phyloP scores from a whole-genome alignment of 2,888 invertebrate species.

The Hyalella azteca region DNA sequence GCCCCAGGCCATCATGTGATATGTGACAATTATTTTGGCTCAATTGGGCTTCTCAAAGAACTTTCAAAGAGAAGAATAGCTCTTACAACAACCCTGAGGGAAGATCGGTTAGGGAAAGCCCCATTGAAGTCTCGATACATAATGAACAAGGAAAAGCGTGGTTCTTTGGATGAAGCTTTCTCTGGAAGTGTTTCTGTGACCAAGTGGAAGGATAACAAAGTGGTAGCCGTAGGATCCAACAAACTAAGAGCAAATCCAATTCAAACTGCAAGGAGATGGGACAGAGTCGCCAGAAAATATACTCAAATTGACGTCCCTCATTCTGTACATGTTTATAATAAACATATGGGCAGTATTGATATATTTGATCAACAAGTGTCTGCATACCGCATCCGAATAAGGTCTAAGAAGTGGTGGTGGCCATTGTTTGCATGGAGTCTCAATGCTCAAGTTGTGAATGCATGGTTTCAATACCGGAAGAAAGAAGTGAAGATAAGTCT shows the following conservation, averaged over 20 bases:
- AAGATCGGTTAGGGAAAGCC: neutral
- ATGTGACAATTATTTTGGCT: neutral
- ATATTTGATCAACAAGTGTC: slow-evolving; percentile 7
- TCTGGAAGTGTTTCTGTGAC: neutral
- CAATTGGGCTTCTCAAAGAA: neutral
- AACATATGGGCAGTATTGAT: neutral
- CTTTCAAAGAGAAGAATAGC: neutral
- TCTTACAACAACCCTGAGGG: neutral
- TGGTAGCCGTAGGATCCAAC: neutral
- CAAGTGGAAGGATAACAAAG: neutral
- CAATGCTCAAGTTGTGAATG: neutral
- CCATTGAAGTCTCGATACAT: neutral
- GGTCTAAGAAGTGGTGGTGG: neutral
- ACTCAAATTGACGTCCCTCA: neutral
- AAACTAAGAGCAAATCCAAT: neutral
- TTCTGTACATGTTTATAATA: slow-evolving; percentile 2
- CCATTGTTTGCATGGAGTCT: neutral
- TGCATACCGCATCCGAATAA: neutral
- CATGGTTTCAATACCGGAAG: neutral
- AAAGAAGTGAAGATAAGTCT: neutral
- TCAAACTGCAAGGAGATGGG: neutral
- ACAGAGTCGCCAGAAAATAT: neutral
- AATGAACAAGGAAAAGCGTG: neutral
- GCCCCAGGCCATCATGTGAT: neutral
- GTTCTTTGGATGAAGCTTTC: neutral